phyloP scores from a whole-genome alignment of 2,888 invertebrate species.

The Phyto melanocephala region DNA sequence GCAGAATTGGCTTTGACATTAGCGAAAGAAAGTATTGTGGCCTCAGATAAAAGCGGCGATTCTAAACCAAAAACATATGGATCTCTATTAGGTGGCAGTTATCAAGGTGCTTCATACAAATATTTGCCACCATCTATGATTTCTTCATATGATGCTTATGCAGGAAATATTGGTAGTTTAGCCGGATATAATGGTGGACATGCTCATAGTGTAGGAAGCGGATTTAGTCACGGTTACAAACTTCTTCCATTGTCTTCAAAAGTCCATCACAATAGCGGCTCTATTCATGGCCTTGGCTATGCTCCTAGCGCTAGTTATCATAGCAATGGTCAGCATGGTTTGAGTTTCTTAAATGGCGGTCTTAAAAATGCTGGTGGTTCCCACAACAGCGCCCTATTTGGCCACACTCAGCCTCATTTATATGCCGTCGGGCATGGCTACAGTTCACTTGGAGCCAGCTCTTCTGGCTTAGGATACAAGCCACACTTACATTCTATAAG shows the following conservation, averaged over 20 bases:
- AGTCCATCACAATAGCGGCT: slow-evolving; percentile 17
- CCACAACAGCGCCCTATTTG: neutral
- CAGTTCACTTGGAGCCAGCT: slow-evolving; percentile 1
- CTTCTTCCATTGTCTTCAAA: slow-evolving; percentile 31
- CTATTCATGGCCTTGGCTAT: slow-evolving; percentile 19
- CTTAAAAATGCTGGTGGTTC: neutral
- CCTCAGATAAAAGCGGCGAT: slow-evolving; percentile 26
- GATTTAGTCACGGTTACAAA: slow-evolving; percentile 37
- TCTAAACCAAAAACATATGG: slow-evolving; percentile 72
- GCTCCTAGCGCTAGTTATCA: slow-evolving; percentile 47
- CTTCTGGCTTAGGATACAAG: slow-evolving; percentile 12
- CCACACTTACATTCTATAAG: neutral
- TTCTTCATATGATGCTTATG: slow-evolving; percentile 34
- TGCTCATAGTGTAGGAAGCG: slow-evolving; percentile 7
- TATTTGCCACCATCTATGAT: slow-evolving; percentile 70
- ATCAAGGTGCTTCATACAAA: slow-evolving; percentile 74
- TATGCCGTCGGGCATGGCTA: slow-evolving; percentile 10
- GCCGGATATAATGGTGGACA: slow-evolving; percentile 8
- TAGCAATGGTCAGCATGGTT: slow-evolving; percentile 50
- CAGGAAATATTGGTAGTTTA: slow-evolving; percentile 51
- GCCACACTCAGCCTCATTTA: slow-evolving; percentile 1
- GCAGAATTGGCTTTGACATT: slow-evolving; percentile 26
- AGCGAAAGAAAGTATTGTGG: slow-evolving; percentile 53
- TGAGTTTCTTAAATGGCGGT: slow-evolving; percentile 32
- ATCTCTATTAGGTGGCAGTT: slow-evolving; percentile 66